Percentiles rank a stretch among this genome's conserved stretches.
These are phyloP conservation scores for Knipowitschia caucasica DNA, from an alignment of 2,797 vertebrate genomes.

Conservation along the genomic window DNA sequence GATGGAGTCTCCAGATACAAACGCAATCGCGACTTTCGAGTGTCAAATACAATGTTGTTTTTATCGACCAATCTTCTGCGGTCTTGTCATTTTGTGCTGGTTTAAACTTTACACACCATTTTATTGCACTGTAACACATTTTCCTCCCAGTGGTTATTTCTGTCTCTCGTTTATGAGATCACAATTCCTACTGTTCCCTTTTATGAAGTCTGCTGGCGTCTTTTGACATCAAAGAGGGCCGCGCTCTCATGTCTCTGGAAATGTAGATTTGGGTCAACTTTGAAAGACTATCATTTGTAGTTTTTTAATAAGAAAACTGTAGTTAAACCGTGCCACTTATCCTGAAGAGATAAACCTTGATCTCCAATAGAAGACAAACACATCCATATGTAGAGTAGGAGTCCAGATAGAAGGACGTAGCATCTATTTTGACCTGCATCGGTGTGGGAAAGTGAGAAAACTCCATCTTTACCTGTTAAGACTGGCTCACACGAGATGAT, in stretches of 20 bases:
- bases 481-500: no score
- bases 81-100: conserved; percentile 17
- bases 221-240: conserved; percentile 31
- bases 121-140: conserved; percentile 36
- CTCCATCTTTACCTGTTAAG: no score
- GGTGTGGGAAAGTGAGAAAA: no score
- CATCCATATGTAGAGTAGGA: not conserved
- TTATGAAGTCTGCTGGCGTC: conserved; percentile 39
- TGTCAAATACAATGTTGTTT: conserved; percentile 13
- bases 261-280: conserved; percentile 28
- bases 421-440: no score
- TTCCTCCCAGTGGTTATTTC: conserved; percentile 37
- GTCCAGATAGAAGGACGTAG: no score
- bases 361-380: not conserved
- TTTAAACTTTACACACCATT: conserved; percentile 36
- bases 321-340: not conserved
- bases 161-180: conserved; percentile 30
- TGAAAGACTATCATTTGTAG: conserved; percentile 8
- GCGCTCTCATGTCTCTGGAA: conserved; percentile 8
- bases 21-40: not conserved
- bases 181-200: conserved; percentile 22
- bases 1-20: no score
- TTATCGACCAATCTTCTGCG: conserved; percentile 16
- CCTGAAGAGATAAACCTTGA: conserved; percentile 11
- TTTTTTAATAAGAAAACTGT: not conserved